Evolutionary conservation across 2,113 vertebrate species (phyloP).

Genomic region (Myxocyprinus asiaticus): DNA sequence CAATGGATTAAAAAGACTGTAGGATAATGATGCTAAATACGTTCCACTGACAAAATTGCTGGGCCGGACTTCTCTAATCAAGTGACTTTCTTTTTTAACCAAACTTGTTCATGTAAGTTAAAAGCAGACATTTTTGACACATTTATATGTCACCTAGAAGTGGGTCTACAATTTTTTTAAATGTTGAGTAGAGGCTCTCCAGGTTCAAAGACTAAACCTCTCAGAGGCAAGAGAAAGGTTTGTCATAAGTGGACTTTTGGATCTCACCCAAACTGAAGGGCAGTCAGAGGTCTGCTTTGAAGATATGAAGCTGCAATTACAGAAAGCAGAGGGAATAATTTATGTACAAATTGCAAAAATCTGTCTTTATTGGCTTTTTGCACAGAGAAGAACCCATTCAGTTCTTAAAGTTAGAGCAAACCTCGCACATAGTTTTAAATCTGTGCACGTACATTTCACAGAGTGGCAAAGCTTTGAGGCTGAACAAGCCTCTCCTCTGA

Average conservation of each 20-base stretch:
- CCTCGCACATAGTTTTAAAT: conserved; percentile 15
- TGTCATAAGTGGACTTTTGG: conserved; percentile 24
- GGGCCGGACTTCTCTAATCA: neutral
- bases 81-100: neutral
- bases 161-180: neutral
- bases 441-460: conserved; percentile 35
- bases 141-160: neutral
- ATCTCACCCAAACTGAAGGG: conserved; percentile 15
- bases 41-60: neutral
- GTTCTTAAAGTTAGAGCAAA: neutral
- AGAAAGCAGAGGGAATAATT: conserved; percentile 14
- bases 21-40: no score
- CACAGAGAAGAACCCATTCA: neutral
- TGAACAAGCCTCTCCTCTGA: conserved; percentile 18
- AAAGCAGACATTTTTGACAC: neutral
- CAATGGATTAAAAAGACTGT: no score
- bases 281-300: conserved; percentile 32
- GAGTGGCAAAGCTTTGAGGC: conserved; percentile 42
- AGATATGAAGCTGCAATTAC: conserved; percentile 29
- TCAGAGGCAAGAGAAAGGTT: conserved; percentile 7
- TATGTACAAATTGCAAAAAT: conserved; percentile 22
- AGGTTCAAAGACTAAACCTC: conserved; percentile 18
- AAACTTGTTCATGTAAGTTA: neutral
- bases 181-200: neutral
- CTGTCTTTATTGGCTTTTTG: neutral